These are phyloP conservation scores for Pherbina coryleti DNA, from an alignment of 2,888 invertebrate species.

Conservation along the genomic window DNA sequence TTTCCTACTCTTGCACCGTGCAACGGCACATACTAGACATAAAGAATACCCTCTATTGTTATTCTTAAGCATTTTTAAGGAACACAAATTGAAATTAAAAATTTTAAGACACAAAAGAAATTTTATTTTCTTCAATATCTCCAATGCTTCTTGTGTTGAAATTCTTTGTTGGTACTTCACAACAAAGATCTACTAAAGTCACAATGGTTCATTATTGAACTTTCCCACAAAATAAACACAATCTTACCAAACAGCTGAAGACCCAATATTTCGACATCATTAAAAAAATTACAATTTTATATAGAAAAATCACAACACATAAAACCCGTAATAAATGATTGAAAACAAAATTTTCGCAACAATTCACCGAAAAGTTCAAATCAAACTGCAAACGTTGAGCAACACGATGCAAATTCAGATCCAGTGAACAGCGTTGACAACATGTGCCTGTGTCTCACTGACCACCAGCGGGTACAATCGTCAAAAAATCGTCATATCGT, in stretches of 20 bases:
- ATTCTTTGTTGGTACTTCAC: too few species aligned
- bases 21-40: too few species aligned
- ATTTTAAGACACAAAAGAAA: too few species aligned
- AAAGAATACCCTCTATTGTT: too few species aligned
- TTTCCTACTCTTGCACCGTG: too few species aligned
- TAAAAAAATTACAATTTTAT: neutral
- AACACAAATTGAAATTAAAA: too few species aligned
- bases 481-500: neutral
- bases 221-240: neutral
- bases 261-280: conserved; percentile 26
- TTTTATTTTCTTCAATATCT: too few species aligned
- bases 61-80: too few species aligned
- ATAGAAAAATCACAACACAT: too few species aligned
- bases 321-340: neutral
- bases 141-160: too few species aligned
- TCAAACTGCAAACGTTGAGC: neutral
- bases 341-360: neutral
- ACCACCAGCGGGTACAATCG: neutral
- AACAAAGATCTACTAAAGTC: neutral
- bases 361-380: conserved; percentile 20
- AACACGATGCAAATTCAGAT: neutral
- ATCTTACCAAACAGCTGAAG: conserved; percentile 34
- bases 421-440: neutral
- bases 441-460: neutral
- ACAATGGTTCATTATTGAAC: neutral